Conservation (phyloP, 37 sponge, comb jelly and placozoan genomes). For the Amphimedon queenslandica region DNA sequence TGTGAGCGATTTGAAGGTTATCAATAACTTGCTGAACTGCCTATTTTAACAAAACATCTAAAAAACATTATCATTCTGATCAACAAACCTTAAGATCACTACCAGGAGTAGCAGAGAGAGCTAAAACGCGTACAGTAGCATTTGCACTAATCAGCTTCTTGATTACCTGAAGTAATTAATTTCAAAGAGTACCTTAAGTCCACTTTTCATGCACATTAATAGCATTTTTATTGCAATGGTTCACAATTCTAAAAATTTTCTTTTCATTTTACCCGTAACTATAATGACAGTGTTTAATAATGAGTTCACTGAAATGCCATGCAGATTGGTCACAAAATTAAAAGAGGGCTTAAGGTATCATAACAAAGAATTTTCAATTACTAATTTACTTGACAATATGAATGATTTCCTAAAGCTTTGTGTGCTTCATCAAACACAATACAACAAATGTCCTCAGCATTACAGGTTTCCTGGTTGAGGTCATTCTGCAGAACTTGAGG, state of each 20-base stretch:
- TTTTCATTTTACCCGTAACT: too few relatives aligned
- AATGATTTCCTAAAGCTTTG: constrained; percentile 95
- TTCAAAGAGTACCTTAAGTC: not conserved
- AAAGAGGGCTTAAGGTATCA: not conserved
- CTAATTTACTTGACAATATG: constrained; percentile 88
- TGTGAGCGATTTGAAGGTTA: constrained; percentile 86
- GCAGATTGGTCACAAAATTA: too few relatives aligned
- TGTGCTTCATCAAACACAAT: constrained; percentile 99
- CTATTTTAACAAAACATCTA: constrained; percentile 33
- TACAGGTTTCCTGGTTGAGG: constrained; percentile 71
- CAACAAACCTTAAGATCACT: constrained; percentile 76
- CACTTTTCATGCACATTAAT: not conserved
- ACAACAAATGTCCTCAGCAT: constrained; percentile 74
- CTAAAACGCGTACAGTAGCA: constrained; percentile 79
- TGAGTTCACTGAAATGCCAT: too few relatives aligned
- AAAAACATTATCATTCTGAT: not conserved
- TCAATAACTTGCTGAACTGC: constrained; percentile 92
- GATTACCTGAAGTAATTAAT: constrained; percentile 66
- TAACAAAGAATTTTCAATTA: not conserved
- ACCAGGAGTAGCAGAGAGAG: constrained; percentile 96
- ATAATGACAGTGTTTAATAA: too few relatives aligned
- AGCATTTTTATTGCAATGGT: not conserved
- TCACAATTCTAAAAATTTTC: not conserved
- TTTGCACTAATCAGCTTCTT: constrained; percentile 49
- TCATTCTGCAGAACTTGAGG: constrained; percentile 99